Base-by-base conservation (phyloP, 2,888 invertebrate genomes). In the Meandrusa payeni region DNA sequence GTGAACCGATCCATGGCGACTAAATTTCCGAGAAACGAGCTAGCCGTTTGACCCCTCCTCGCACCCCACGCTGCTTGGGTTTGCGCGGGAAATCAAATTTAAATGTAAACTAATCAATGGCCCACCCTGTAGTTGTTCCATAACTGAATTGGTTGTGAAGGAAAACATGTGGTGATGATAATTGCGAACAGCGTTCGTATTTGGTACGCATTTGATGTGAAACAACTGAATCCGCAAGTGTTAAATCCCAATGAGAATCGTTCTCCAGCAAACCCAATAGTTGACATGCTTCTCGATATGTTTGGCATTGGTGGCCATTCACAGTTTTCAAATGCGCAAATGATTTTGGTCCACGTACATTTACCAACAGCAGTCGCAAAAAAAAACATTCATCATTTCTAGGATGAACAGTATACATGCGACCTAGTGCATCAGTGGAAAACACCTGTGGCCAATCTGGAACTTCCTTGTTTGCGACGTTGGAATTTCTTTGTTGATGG, bases 41-140 rank as follows among this genome's bases (percentile, higher is more conserved):
- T n/a, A n/a, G n/a, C n/a, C n/a, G n/a, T n/a, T n/a, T n/a, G n/a
- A n/a, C n/a, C n/a, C n/a, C n/a, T n/a, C n/a, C n/a, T n/a, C n/a
- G n/a, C n/a, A n/a, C n/a, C n/a, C n/a, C n/a, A n/a, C n/a, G n/a
- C n/a, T n/a, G n/a, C n/a, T n/a, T n/a, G n/a, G n/a, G n/a, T n/a
- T n/a, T n/a, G n/a, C n/a, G n/a, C n/a, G n/a, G n/a, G n/a, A n/a
- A n/a, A n/a, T n/a, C n/a, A n/a, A n/a, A n/a, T n/a, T n/a, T n/a
- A n/a, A n/a, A n/a, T n/a, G n/a, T n/a, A n/a, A n/a, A n/a, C n/a
- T n/a, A n/a, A n/a, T n/a, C n/a, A n/a, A n/a, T n/a, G n/a, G n/a
- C n/a, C n/a, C n/a, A n/a, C n/a, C n/a, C n/a, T n/a, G 41, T 63
- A 55, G 52, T 58, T 60, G 44, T 61, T 12, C 59, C 64, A 63